Conservation (phyloP, 1,140 invertebrate species). For the Helicoverpa zea region DNA sequence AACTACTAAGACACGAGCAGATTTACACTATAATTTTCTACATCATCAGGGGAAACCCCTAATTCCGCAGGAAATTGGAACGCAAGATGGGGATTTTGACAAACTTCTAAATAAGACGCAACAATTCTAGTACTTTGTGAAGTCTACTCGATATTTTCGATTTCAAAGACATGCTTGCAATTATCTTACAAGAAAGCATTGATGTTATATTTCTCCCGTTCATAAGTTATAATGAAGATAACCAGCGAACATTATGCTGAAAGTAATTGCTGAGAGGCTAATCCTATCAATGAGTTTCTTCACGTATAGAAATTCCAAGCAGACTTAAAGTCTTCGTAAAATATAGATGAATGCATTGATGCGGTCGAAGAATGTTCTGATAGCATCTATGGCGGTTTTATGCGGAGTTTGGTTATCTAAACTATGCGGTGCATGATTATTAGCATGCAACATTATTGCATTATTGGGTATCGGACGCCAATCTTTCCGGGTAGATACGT, state of each 20-base stretch:
- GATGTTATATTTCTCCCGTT: constrained; percentile 3
- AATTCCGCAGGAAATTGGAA: too few relatives aligned
- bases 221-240: constrained; percentile 20
- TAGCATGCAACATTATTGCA: constrained; percentile 20
- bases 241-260: not conserved
- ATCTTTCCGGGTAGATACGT: constrained; percentile 31
- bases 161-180: not conserved
- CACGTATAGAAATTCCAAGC: constrained; percentile 19
- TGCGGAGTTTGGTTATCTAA: constrained; percentile 19
- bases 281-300: constrained; percentile 37
- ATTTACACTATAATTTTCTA: too few relatives aligned
- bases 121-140: too few relatives aligned
- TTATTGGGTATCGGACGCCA: constrained; percentile 9
- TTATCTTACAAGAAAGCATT: not conserved
- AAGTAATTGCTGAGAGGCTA: constrained; percentile 1
- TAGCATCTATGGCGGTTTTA: constrained; percentile 31
- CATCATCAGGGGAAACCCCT: too few relatives aligned
- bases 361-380: constrained; percentile 17
- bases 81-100: too few relatives aligned
- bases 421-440: constrained; percentile 27
- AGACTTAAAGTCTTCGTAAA: constrained; percentile 34
- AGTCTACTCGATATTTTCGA: too few relatives aligned
- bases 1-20: too few relatives aligned
- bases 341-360: constrained; percentile 38
- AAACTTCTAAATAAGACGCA: too few relatives aligned